Evolutionary conservation across 2,888 invertebrate genomes (phyloP).

Genomic region (Pomacea canaliculata): DNA sequence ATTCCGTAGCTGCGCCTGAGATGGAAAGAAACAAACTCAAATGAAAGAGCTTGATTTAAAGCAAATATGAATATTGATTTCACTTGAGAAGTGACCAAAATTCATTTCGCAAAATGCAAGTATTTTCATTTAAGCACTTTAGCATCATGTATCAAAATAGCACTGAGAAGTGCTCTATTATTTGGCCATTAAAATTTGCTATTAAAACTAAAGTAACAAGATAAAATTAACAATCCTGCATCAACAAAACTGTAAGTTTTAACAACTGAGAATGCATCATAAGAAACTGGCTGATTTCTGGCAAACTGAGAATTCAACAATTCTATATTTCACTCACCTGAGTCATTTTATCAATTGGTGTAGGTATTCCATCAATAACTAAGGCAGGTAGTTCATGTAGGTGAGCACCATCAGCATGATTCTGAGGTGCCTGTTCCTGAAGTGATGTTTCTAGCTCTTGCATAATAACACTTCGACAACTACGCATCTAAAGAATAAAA

Average conservation of each 20-base stretch:
- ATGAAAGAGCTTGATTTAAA: background rate
- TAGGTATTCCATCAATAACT: constrained; percentile 97
- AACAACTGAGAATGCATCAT: too few species aligned
- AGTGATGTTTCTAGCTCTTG: constrained; percentile 93
- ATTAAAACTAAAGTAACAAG: too few species aligned
- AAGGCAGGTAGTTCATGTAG: constrained; percentile 95
- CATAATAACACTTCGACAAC: constrained; percentile 91
- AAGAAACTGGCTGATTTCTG: too few species aligned
- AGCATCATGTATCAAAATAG: too few species aligned
- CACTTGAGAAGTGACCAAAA: background rate
- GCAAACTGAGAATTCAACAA: too few species aligned
- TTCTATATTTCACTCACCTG: constrained; percentile 72
- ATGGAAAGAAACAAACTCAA: background rate
- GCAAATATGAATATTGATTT: background rate
- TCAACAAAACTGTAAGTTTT: too few species aligned
- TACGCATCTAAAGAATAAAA: constrained; percentile 76
- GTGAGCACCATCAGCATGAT: constrained; percentile 88
- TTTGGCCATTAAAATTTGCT: too few species aligned
- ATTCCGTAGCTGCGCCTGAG: constrained; percentile 87
- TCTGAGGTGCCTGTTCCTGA: constrained; percentile 91
- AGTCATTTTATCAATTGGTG: constrained; percentile 99
- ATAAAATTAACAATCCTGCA: too few species aligned
- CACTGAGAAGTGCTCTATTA: too few species aligned
- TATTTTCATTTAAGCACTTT: too few species aligned
- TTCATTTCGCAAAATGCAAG: background rate